A percentile compares a stretch with the other conserved stretches of the same genome.
phyloP scores from a whole-genome alignment of 2,113 vertebrate species.

The Trogon surrucura region DNA sequence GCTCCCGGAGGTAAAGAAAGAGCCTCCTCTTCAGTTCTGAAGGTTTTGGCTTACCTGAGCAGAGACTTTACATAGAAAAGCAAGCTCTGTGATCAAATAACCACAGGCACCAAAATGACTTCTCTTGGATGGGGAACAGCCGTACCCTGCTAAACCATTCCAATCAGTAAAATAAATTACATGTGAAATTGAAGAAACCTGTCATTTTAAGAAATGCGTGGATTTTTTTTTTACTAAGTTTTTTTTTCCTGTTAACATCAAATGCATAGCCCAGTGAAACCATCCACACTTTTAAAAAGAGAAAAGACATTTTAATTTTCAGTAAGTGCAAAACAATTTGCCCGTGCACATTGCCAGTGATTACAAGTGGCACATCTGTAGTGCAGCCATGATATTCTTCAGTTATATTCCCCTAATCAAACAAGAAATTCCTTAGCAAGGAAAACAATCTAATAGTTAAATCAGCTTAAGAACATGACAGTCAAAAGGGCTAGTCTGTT shows the following conservation, averaged over 20 bases:
- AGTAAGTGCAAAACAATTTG: neutral
- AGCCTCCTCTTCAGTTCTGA: neutral
- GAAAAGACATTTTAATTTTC: neutral
- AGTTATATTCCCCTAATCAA: neutral
- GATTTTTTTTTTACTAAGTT: neutral
- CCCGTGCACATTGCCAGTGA: neutral
- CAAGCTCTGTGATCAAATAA: neutral
- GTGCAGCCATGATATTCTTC: neutral
- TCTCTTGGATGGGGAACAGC: neutral
- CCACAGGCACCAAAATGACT: neutral
- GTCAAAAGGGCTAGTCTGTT: neutral
- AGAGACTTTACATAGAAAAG: neutral
- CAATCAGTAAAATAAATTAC: neutral
- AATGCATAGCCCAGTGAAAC: neutral
- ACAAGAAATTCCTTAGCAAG: neutral
- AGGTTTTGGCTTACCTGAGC: neutral
- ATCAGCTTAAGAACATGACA: neutral
- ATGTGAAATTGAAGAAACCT: neutral
- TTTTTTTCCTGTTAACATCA: neutral
- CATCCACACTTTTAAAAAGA: neutral
- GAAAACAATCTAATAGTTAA: neutral
- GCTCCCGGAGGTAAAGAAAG: neutral
- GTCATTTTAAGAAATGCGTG: neutral
- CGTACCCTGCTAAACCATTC: neutral
- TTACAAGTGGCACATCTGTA: neutral